Base-by-base conservation (phyloP, 92 coral and sea anemone genomes). In the Galaxea fascicularis region DNA sequence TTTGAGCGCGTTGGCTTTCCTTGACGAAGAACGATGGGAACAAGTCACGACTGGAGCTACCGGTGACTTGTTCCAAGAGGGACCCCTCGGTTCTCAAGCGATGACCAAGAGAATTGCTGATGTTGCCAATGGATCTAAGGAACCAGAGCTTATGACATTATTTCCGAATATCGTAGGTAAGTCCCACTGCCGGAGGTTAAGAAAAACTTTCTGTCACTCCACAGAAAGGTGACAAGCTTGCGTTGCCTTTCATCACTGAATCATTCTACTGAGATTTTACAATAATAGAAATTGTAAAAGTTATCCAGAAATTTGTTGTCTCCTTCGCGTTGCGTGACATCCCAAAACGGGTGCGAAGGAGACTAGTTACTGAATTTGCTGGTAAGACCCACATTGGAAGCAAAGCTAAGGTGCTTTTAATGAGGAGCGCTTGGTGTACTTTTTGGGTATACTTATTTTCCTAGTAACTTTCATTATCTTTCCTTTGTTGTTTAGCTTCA, bases 11-110 rank as follows among this genome's bases (percentile, higher is more conserved):
- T 77, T 77, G 26, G 71, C 82, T 22, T 62, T 64, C n/a, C 39
- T 77, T 18, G 82, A 77, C 71, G 21, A 58, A 35, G 3, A 76
- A 76, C 1, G 81, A 76, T 76, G 81, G 70, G 70, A 76, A 62
- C 51, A 76, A 76, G 81, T 76, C 68, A 59, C 8, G 29, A 21
- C 70, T 44, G 57, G 70, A 58, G 68, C 81, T 22, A 26, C 70
- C 60, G 60, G 60, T 15, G 68, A 62, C 21, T 45, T 62, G 70
- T 76, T 76, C 5, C 22, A 58, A 10, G 57, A 58, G 68, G 68
- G 81, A 9, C 52, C 81, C 39, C 31, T 76, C 35, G 41, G 54
- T 45, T 76, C 53, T 22, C 70, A 76, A 76, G 30, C 35, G 41
- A 58, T 76, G 35, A 47, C 68, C 39, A 41, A 21, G 21, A 58